Base-by-base conservation (phyloP, 2,113 vertebrate species). In the Corythaixoides concolor region DNA sequence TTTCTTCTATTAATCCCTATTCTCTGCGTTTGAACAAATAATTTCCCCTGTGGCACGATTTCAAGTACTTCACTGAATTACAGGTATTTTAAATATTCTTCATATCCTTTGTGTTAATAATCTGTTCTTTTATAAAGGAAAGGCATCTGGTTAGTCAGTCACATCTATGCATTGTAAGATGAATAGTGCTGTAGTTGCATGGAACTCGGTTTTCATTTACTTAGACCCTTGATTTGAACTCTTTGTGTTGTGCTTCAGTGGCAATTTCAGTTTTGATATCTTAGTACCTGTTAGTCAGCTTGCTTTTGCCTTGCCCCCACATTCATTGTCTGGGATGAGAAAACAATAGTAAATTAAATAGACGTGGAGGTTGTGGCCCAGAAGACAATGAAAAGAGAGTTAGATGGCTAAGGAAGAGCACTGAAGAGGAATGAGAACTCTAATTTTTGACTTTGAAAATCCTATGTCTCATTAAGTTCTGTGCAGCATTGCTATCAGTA, bases 61-160 rank as follows among this genome's bases (percentile, higher is more conserved):
- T 88, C 30, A 47, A 78, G 19, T 73, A 53, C 47, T 74, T 22
- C 56, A n/a, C 43, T 67, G 50, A 89, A 67, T 69, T 78, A 68
- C 56, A 82, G 56, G 19, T 79, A 37, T 68, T 93, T 96, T 19
- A 87, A 95, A 91, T 52, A 59, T 69, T 78, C 39, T 90, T 88
- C 62, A 35, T 79, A 79, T 50, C 35, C 39, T 92, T 82, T 67
- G 19, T 83, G 49, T 62, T 89, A 82, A 66, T 70, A 91, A 88
- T 69, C 39, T 75, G 19, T 68, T 89, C 18, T 80, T 66, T 82
- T 88, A 32, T 59, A 68, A n/a, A 45, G 37, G 45, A 79, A 76
- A 73, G 23, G 11, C 32, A 30, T 60, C 50, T 11, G 8, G 32
- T 79, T 73, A 72, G 67, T 63, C 63, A 60, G 52, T 67, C 78